Base-by-base conservation (phyloP, 2,113 vertebrate species). In the Poecilia latipinna region DNA sequence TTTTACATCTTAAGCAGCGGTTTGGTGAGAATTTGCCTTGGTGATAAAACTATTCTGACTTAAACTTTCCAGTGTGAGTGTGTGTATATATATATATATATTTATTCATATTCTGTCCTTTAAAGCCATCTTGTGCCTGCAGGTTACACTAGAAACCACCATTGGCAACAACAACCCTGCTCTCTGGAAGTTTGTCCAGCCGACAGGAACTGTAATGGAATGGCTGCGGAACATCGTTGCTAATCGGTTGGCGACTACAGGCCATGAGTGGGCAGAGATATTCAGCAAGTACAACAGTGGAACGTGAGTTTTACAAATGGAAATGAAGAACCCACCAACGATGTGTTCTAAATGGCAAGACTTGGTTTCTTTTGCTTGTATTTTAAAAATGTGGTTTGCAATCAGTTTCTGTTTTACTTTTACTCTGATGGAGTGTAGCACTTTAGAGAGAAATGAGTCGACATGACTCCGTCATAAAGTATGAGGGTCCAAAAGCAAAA, bases 111-210 rank as follows among this genome's bases (percentile, higher is more conserved):
- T 3, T 11, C 1, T 31, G 15, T 33, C 12, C 6, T n/a, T 57
- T 57, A 33, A 8, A 15, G 29, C 37, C 17, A 12, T 3, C n/a
- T 44, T 22, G 24, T 86, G 54, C 80, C 61, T 29, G 0, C 89
- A 99, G 98, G 96, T 99, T 12, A 85, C 96, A 0, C 75, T 97
- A 88, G 98, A 99, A 90, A 99, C 97, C 68, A 98, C 97, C 51
- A 98, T 99, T 0, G 96, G 97, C 51, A 99, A 99, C 91, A 96
- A 82, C 89, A 97, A 99, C 70, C 85, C 94, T 0, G 91, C 82
- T 0, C 91, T 95, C 19, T 99, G 97, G 97, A 96, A 95, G 86
- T 96, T 95, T 48, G 95, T 99, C 75, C 86, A 76, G 2, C 96
- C 97, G 0, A 37, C 61, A 31, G 94, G 85, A 77, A 90, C 94